A percentile compares a stretch with the other conserved stretches of the same genome.
phyloP scores from a whole-genome alignment of 2,113 vertebrate species.

The Riparia riparia region DNA sequence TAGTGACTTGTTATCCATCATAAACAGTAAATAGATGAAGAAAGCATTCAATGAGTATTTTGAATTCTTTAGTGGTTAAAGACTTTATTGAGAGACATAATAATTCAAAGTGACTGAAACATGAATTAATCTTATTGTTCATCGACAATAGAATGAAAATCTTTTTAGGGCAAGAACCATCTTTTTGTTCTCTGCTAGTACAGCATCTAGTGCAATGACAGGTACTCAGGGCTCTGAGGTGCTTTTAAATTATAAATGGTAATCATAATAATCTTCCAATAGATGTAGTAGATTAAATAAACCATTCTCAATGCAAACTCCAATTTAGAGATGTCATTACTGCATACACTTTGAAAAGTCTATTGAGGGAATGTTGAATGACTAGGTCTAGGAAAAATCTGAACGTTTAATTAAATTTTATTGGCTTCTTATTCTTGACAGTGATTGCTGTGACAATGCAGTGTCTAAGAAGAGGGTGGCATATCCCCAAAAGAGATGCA shows the following conservation, averaged over 20 bases:
- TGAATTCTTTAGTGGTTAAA: not conserved
- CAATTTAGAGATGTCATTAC: conserved; percentile 11
- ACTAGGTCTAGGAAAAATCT: not conserved
- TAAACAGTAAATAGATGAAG: not conserved
- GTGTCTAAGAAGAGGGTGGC: not conserved
- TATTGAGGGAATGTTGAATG: not conserved
- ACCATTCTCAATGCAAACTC: not conserved
- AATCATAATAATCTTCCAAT: not conserved
- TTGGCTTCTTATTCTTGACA: not conserved
- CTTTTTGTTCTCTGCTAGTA: not conserved
- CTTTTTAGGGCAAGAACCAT: not conserved
- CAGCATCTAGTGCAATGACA: not conserved
- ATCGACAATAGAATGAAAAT: not conserved
- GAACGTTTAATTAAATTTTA: not conserved
- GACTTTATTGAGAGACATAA: not conserved
- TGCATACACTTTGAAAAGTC: not conserved
- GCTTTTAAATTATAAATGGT: not conserved
- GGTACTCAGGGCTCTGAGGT: not conserved
- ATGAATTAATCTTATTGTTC: not conserved
- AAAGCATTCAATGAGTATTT: not conserved
- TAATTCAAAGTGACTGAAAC: not conserved
- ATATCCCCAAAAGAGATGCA: not conserved
- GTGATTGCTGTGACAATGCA: not conserved
- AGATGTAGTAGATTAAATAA: conserved; percentile 3
- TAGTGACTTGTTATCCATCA: not conserved